Base-by-base conservation (phyloP, 2,797 vertebrate genomes). In the Clamator glandarius region DNA sequence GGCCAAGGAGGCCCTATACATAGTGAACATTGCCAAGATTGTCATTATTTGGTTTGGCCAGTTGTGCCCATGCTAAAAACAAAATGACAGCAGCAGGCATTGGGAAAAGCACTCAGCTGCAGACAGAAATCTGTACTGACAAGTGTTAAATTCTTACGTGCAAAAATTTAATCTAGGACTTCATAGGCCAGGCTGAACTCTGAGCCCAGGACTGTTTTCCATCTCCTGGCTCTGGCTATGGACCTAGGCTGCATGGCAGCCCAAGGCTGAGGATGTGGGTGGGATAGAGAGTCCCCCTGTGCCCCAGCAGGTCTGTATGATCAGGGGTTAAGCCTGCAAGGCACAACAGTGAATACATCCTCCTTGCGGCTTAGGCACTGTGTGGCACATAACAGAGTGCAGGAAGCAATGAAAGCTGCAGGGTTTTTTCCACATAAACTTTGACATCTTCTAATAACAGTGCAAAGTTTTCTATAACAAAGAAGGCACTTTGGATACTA, bases 111-210 rank as follows among this genome's bases (percentile, higher is more conserved):
- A 42, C 62, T 61, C 90, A 63, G 44, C 20, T 90, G 82, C 48
- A 81, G 80, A 69, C 42, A 84, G 59, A 91, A 93, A 82, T 95
- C 77, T 81, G 76, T 72, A 91, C 79, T 79, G 95, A 94, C 95
- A 94, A 76, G 69, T 69, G 92, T 76, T 89, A 91, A 95, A 96
- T 81, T 88, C 73, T 88, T 70, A 63, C 0, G 0, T 90, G 62
- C 86, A 83, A 90, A 90, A 59, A 88, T 44, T 74, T 78, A 66
- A 78, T 92, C 59, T 73, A 69, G 84, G 51, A 84, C 63, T 69
- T 86, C 39, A 11, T 5, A 84, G 85, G 55, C 44, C 62, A 83
- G 90, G 62, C 59, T 92, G 73, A 96, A 92, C 48, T 90, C 66
- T 44, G 42, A 93, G 87, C 66, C 62, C 66, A 73, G 73, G 29